Base-by-base conservation (phyloP, 2,113 vertebrate species). In the Chlorodrepanis virens region DNA sequence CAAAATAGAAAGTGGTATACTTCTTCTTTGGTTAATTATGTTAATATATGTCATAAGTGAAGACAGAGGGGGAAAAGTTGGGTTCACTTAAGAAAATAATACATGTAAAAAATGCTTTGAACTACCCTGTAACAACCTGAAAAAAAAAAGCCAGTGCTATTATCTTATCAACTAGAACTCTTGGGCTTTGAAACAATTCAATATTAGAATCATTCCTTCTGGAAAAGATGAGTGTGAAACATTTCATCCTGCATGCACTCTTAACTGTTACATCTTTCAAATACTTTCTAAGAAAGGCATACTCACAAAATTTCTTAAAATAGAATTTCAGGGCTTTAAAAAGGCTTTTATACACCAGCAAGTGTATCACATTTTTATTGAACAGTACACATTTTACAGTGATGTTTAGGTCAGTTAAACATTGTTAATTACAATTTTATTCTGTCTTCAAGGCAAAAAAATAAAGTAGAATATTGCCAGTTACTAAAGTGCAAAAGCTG, bases 371-470 rank as follows among this genome's bases (percentile, higher is more conserved):
- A 56, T 57, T 90, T 88, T 90, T 74, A 87, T 68, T 81, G 64
- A 81, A 86, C 45, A 60, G 33, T 49, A 93, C 56, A 64, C 68
- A 71, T 87, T 89, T 96, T 83, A 92, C 44, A 87, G 52, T n/a
- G 68, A 81, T 81, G 90, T 90, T 93, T 90, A 96, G 85, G 93
- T 92, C 93, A 93, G 92, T 96, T 95, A 94, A 96, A 84, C 52
- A 49, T 87, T 69, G 92, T 93, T 96, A 96, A 97, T 94, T 95
- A 75, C 61, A 49, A 93, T 92, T 96, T 96, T 89, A 96, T 96
- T 92, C 69, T 86, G 87, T 76, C 90, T 83, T 81, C 83, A 94
- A 90, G 83, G 91, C 68, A 86, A 94, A 94, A 94, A 93, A 86
- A 80, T 33, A 80, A 91, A 95, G 50, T 45, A 72, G 49, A 94